Conservation (phyloP, 2,113 vertebrate species). For the Pelodiscus sinensis region DNA sequence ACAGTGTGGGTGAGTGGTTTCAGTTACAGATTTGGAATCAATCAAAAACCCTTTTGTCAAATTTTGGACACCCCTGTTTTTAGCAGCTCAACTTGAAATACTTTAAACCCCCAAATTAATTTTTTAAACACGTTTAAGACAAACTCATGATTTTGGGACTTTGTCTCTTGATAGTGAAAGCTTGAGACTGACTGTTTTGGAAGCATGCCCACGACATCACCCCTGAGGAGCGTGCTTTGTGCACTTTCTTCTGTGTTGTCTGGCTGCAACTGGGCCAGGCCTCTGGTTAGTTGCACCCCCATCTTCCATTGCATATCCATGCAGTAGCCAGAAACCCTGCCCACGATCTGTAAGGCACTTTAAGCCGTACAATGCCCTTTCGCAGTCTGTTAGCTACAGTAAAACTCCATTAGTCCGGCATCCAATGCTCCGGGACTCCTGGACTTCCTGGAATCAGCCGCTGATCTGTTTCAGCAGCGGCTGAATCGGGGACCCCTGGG, state of each 20-base stretch:
- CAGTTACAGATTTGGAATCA: background rate
- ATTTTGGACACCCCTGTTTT: background rate
- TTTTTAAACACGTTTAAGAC: background rate
- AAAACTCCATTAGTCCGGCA: too few relatives aligned
- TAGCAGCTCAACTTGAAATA: background rate
- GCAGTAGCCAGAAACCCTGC: background rate
- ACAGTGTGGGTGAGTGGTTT: background rate
- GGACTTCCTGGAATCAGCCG: too few relatives aligned
- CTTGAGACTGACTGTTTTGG: background rate
- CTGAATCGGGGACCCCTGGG: too few relatives aligned
- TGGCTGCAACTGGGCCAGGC: background rate
- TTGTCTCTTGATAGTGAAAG: background rate
- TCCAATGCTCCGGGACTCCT: too few relatives aligned
- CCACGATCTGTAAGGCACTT: background rate
- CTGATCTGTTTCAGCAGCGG: too few relatives aligned
- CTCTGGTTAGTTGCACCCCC: background rate
- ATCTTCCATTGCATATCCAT: background rate
- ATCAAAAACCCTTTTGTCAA: background rate
- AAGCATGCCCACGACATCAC: background rate
- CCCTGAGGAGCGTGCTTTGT: background rate
- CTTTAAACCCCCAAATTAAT: background rate
- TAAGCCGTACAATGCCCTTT: background rate
- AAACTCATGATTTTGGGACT: background rate
- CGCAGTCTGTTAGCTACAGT: background rate
- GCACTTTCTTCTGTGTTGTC: background rate